Evolutionary conservation across 2,113 vertebrate species (phyloP), one percentile per base, ranked within the genome.

Genomic region (Paraplagusia blochii): DNA sequence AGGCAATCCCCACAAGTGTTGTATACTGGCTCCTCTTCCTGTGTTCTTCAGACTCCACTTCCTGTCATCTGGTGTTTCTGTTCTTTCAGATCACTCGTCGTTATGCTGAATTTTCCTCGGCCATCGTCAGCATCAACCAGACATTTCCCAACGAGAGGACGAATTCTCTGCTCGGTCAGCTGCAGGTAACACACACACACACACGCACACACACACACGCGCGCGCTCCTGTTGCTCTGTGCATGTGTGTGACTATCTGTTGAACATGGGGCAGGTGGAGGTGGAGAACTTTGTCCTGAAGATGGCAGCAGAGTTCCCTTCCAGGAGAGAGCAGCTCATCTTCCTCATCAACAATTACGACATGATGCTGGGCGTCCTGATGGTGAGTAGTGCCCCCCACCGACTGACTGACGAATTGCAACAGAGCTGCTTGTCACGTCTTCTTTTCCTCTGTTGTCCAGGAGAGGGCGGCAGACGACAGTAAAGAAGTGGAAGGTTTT

Each of bases 291-390:
- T 97, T 48, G 94, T 97, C 15, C 87, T 97, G n/a, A 91, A 93
- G 34, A 95, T 97, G 89, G 95, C 95, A 0, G 95, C 95, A 0
- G 95, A 97, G 73, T 97, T 97, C 79, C 94, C 94, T 1, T 95
- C 94, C 4, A 90, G 95, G 56, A 89, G 90, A 74, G 94, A 97
- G 57, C 95, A 97, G 82, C 94, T 97, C 7, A 92, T 96, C 69
- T 96, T 96, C 87, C 92, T 97, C 69, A 96, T 97, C 69, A 97
- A 97, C 88, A 97, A 97, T 88, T 96, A 97, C 0, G 95, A 97
- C 85, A 97, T 97, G 95, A 88, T 97, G 94, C 89, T 97, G 50
- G 89, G 91, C 0, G 94, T 97, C 44, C 91, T 97, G 17, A 95
- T 93, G 93, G 94, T 95, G 70, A 83, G 4, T 6, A 29, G 22